These are phyloP conservation scores for Typhlomys cinereus DNA, from an alignment of 2,113 vertebrate species.

Conservation along the genomic window DNA sequence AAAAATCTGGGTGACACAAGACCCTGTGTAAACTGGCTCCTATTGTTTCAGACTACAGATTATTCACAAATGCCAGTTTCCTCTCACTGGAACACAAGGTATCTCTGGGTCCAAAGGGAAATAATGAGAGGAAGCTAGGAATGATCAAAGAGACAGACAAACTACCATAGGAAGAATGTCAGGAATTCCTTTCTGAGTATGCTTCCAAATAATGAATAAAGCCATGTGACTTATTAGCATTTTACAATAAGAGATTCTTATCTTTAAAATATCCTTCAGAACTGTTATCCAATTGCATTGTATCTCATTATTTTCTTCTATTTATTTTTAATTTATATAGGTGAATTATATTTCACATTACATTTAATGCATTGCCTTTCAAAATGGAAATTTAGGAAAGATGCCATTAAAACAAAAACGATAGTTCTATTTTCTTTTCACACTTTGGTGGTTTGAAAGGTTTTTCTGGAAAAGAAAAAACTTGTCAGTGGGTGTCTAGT, in stretches of 20 bases:
- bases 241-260: not conserved
- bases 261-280: not conserved
- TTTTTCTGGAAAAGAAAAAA: not conserved
- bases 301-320: not conserved
- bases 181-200: not conserved
- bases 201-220: not conserved
- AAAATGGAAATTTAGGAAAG: not conserved
- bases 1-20: not conserved
- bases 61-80: not conserved
- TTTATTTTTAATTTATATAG: not conserved
- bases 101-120: not conserved
- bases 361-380: not conserved
- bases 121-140: not conserved
- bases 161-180: not conserved
- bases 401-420: not conserved
- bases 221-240: not conserved
- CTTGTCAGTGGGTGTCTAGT: not conserved
- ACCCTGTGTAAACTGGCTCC: not conserved
- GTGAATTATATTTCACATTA: not conserved
- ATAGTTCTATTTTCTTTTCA: not conserved
- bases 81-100: not conserved
- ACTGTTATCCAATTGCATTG: not conserved
- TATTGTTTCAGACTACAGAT: not conserved
- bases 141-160: not conserved
- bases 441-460: not conserved